Base-by-base conservation (phyloP, 2,888 invertebrate genomes). In the Cataglyphis cursor region DNA sequence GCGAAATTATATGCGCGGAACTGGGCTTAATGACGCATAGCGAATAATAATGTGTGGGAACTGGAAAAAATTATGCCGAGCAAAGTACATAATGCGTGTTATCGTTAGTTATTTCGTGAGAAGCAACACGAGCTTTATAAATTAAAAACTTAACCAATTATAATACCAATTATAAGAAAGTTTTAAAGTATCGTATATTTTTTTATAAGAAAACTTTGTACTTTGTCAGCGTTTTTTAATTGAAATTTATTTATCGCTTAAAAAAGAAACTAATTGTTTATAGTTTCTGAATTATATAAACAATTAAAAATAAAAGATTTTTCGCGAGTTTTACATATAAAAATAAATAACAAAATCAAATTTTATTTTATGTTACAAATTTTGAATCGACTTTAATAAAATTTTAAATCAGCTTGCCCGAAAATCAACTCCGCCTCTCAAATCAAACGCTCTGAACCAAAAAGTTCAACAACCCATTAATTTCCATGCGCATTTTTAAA, bases 41-140 rank as follows among this genome's bases (percentile, higher is more conserved):
- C 31, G 31, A 31, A 48, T 62, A 62, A 31, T 31, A 62, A 44
- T 21, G 31, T 31, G 62, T 74, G 74, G 31, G 74, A 74, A 74
- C 61, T 74, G 28, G 31, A 48, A 62, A 48, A 62, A 31, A 62
- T 18, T 61, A 48, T 35, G n/a, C 31, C 1, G 31, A 31, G 28
- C 15, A 1, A 31, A 48, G 15, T 74, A 44, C 12, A 21, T 21
- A 31, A 54, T 18, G 44, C 65, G 24, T 44, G 18, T 31, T 74
- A 48, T 74, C 62, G 21, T 62, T 10, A 62, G 10, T 74, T 41
- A 73, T 41, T 74, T 15, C 21, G 15, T 74, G 62, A 74, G 74
- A 74, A 44, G 3, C 9, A 44, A 2, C 18, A 35, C 31, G 18
- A 57, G 18, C 10, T 38, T 74, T 31, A 12, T 15, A 4, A 41